Percentiles rank a stretch among this genome's conserved stretches.
These are phyloP conservation scores for Riptortus pedestris DNA, from an alignment of 1,140 invertebrate species.

Conservation along the genomic window DNA sequence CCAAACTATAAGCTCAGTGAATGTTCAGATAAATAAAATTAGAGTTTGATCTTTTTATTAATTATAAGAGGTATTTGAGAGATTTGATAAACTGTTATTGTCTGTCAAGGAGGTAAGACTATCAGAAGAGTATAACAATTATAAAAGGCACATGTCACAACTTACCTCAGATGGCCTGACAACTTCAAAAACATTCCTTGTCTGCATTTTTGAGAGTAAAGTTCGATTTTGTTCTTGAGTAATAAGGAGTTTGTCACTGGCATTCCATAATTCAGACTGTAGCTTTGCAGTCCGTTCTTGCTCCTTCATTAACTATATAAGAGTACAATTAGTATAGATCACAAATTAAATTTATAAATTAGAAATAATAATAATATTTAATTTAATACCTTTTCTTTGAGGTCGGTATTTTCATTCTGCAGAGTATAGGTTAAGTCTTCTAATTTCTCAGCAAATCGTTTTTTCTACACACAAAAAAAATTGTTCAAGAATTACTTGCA, in stretches of 20 bases:
- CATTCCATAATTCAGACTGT: slow-evolving; percentile 28
- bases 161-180: background rate
- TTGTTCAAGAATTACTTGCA: background rate
- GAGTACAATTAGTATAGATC: background rate
- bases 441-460: slow-evolving; percentile 2
- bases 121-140: too few relatives aligned
- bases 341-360: background rate
- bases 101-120: too few relatives aligned
- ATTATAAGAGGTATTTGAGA: too few relatives aligned
- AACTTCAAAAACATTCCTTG: background rate
- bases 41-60: too few relatives aligned
- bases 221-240: slow-evolving; percentile 27
- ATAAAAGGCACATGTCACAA: too few relatives aligned
- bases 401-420: slow-evolving; percentile 11
- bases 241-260: slow-evolving; percentile 30
- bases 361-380: background rate
- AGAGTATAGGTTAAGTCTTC: background rate
- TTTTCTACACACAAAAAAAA: background rate
- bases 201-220: slow-evolving; percentile 10
- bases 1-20: too few relatives aligned
- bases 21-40: too few relatives aligned
- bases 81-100: too few relatives aligned
- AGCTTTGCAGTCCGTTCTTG: background rate
- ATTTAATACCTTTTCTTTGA: slow-evolving; percentile 6
- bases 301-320: background rate